Evolutionary conservation across 2,888 invertebrate genomes (phyloP), one percentile per base, ranked within the genome.

Genomic region (Pandemis heparana): DNA sequence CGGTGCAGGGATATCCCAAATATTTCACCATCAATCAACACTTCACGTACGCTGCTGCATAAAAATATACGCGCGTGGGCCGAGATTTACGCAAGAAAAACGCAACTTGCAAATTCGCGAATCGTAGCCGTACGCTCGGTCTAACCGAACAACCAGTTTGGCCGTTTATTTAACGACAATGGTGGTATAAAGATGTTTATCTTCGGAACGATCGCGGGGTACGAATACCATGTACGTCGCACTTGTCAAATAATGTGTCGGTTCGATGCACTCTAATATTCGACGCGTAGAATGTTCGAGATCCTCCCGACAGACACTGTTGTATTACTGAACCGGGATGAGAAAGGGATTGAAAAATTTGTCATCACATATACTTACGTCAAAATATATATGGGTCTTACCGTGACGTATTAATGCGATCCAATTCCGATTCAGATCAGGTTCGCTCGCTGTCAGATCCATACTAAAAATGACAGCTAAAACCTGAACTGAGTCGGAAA

Each of bases 1-100:
- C 77, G 64, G 66, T 80, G 80, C 76, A 77, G 82, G 84, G 83
- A 83, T 83, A 85, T 84, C 83, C 85, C 82, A 81, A 87, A 87
- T 83, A 82, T 85, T 84, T 79, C 77, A 77, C 77, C 79, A 77
- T 70, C 74, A 72, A 68, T 74, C 71, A 56, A 43, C 65, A 75
- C 73, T 75, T 76, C 75, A 71, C 71, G 70, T 72, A 75, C 71
- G 75, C 76, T 77, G 76, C 78, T 76, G 76, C 64, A 48, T 53
- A 16, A 70, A 60, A 41, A 41, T 18, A 56, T 12, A 18, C 39
- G 63, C 64, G 32, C 38, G 43, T 23, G 43, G 23, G 18, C 46
- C 16, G 41, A 48, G 16, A 70, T 70, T 65, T 70, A 43, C 69
- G 60, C 63, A 68, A 62, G 53, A 53, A 66, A 39, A 66, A 39